Percentiles rank a stretch among this genome's conserved stretches.
Conservation (phyloP, 2,113 vertebrate species). For the Indicator maculatus region DNA sequence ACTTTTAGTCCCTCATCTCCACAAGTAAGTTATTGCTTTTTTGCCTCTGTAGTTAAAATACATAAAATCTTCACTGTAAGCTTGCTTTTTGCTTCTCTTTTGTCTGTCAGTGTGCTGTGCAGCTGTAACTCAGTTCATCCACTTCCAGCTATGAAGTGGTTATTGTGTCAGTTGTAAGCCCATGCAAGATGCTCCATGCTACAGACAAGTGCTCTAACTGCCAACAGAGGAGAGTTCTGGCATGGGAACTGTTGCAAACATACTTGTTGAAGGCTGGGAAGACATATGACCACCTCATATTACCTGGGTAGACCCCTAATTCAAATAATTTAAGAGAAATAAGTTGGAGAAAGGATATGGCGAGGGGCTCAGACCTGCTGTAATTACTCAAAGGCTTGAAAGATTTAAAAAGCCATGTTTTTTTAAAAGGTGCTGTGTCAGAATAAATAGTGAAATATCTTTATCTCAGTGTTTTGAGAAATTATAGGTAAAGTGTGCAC, state of each 20-base stretch:
- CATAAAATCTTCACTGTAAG: background rate
- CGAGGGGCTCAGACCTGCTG: background rate
- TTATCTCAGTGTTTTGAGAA: background rate
- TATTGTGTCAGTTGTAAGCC: background rate
- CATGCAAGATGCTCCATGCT: background rate
- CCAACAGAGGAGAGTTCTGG: background rate
- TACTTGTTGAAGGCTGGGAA: background rate
- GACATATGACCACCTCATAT: background rate
- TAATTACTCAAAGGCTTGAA: background rate
- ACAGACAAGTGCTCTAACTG: background rate
- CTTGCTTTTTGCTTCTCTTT: background rate
- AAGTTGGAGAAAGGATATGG: background rate
- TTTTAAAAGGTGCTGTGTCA: background rate
- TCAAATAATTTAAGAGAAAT: background rate
- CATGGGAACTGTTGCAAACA: background rate
- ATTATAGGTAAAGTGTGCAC: background rate
- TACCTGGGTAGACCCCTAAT: background rate
- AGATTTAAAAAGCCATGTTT: background rate
- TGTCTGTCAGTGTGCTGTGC: background rate
- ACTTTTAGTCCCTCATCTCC: conserved; percentile 83
- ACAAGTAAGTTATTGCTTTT: conserved; percentile 72
- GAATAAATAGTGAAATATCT: background rate
- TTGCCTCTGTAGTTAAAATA: background rate
- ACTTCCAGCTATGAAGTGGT: background rate
- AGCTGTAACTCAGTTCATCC: background rate